phyloP scores from a whole-genome alignment of 2,797 vertebrate species.

The Enteromius trimaculatus region DNA sequence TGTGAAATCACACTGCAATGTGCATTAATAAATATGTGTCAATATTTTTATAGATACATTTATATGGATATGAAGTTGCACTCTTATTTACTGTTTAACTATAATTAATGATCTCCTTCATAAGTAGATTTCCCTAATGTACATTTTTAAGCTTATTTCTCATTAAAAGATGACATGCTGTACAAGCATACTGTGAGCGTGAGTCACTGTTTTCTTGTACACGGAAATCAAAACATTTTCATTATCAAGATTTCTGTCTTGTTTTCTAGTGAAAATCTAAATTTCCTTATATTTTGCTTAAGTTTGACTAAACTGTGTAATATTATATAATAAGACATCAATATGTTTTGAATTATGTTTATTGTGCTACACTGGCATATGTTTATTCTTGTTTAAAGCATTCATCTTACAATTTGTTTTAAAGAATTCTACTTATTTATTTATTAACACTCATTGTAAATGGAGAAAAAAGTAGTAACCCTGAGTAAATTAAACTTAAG shows the following conservation, averaged over 20 bases:
- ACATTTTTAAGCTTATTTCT: not conserved
- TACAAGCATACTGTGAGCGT: not conserved
- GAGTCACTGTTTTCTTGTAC: not conserved
- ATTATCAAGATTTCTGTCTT: not conserved
- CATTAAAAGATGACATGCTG: not conserved
- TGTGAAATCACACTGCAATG: not conserved
- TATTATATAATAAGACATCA: not conserved
- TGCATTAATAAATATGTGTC: not conserved
- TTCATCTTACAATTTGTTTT: not conserved
- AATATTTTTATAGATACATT: not conserved
- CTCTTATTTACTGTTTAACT: not conserved
- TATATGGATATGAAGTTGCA: not conserved
- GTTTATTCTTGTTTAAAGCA: not conserved
- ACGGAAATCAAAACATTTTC: not conserved
- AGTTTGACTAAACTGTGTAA: not conserved
- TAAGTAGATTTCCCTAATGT: not conserved
- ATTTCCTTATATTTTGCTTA: not conserved
- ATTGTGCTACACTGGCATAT: not conserved
- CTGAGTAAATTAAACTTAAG: not conserved
- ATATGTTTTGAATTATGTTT: not conserved
- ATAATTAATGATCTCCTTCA: conserved; percentile 13
- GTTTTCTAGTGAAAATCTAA: not conserved
- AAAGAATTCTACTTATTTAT: not conserved
- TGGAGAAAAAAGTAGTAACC: not conserved
- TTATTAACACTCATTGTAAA: not conserved